Base-by-base conservation (phyloP, 2,888 invertebrate genomes). In the Mimas tiliae region DNA sequence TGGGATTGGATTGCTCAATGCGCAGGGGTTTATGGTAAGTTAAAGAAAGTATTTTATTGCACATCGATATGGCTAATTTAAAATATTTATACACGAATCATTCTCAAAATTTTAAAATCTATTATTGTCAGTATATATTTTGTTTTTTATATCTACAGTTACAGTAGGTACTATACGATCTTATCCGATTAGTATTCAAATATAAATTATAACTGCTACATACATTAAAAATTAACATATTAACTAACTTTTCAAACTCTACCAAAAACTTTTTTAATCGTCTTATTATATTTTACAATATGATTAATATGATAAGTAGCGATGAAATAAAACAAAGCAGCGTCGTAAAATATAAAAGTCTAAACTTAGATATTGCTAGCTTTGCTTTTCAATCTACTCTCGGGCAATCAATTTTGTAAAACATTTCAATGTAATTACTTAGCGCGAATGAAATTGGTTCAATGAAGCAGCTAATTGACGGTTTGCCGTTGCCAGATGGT, bases 1-100 rank as follows among this genome's bases (percentile, higher is more conserved):
- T 88, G 86, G 87, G 81, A 89, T 88, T 91, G 91, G 90, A 91
- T 92, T 90, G 85, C 83, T 81, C 85, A 82, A 77, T 90, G 89
- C 84, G 74, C 80, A 73, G 83, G 87, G 78, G 75, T 87, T 76
- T 80, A 84, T 86, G 91, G 92, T 92, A 74, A 86, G 88, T 79
- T 67, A 48, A 27, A 1, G 21, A 33, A 48, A 42, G 14, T 33
- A 47, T 45, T 65, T 42, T 58, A 9, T 19, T 38, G 12, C 19
- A 7, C 11, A 55, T 55, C 11, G 38, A 38, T 38, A 16, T 14
- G 14, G 0, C 21, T 52, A 52, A 0, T 3, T 27, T 52, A 27
- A 33, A 33, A 7, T 52, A 27, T 14, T 12, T n/a, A 11, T 6
- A 16, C 6, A 50, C 16, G 6, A 7, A 14, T n/a, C 8, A n/a